A percentile compares a stretch with the other conserved stretches of the same genome.
These are phyloP conservation scores for Rhincodon typus DNA, from an alignment of 2,797 vertebrate species.

Conservation along the genomic window DNA sequence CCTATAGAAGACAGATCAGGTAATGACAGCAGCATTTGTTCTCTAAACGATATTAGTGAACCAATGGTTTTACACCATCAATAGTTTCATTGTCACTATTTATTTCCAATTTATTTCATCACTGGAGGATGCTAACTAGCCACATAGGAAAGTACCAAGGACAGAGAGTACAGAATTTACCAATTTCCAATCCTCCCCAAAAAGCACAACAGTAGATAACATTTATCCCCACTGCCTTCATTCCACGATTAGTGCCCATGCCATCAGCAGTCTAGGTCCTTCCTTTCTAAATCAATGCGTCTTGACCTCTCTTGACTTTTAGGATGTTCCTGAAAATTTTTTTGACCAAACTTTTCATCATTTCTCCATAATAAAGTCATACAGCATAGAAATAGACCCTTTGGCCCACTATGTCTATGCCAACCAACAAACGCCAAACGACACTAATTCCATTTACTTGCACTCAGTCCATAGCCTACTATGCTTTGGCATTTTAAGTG, in stretches of 20 bases:
- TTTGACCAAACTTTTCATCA: too few relatives aligned
- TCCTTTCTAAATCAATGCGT: background rate
- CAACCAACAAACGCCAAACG: too few relatives aligned
- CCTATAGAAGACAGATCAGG: background rate
- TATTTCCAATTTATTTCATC: background rate
- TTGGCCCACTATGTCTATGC: too few relatives aligned
- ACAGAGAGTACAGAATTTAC: background rate
- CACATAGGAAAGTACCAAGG: background rate
- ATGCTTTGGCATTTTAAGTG: too few relatives aligned
- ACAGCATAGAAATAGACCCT: too few relatives aligned
- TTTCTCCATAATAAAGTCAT: too few relatives aligned
- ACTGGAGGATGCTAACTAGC: background rate
- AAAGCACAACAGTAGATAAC: background rate
- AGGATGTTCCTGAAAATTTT: background rate
- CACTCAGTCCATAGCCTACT: too few relatives aligned
- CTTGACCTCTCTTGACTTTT: background rate
- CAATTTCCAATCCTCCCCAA: background rate
- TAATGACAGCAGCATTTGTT: background rate
- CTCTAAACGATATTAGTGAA: background rate
- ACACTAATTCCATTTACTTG: too few relatives aligned
- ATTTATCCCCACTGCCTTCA: background rate
- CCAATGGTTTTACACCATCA: background rate
- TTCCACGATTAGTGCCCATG: background rate
- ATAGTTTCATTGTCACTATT: background rate
- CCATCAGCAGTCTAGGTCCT: background rate